Evolutionary conservation across 1,140 invertebrate species (phyloP).

Genomic region (Rhopalosiphum maidis): DNA sequence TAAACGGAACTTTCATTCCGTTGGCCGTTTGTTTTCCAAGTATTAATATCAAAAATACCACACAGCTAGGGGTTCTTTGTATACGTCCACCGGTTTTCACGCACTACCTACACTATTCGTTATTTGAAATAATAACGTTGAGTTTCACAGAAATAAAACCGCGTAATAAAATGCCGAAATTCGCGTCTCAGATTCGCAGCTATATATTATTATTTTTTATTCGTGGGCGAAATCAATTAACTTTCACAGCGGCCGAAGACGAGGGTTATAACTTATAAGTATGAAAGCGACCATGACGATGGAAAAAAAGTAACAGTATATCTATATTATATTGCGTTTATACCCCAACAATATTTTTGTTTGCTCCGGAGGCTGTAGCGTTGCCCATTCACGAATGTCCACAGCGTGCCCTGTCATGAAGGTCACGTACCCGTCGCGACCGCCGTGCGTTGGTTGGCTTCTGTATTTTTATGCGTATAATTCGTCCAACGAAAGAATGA

Average conservation of each 20-base stretch:
- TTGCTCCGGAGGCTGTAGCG: background rate
- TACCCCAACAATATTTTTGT: conserved; percentile 12
- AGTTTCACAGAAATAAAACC: background rate
- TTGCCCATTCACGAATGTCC: background rate
- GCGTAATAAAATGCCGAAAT: background rate
- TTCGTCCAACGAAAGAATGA: background rate
- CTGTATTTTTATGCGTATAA: conserved; percentile 10
- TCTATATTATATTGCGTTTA: background rate
- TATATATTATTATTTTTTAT: background rate
- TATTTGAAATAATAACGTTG: background rate
- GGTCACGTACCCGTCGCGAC: conserved; percentile 6
- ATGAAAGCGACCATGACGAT: background rate
- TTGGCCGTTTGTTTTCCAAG: background rate
- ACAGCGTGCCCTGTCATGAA: background rate
- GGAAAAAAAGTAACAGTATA: background rate
- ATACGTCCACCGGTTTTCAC: background rate
- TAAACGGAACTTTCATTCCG: background rate
- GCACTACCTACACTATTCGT: background rate
- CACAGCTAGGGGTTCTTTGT: background rate
- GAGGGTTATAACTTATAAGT: background rate
- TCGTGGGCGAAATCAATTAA: conserved; percentile 43
- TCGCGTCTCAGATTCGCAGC: background rate
- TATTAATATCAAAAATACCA: background rate
- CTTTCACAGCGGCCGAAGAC: background rate
- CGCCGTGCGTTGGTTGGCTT: background rate